Evolutionary conservation across 2,888 invertebrate species (phyloP).

Genomic region (Tipula lateralis): DNA sequence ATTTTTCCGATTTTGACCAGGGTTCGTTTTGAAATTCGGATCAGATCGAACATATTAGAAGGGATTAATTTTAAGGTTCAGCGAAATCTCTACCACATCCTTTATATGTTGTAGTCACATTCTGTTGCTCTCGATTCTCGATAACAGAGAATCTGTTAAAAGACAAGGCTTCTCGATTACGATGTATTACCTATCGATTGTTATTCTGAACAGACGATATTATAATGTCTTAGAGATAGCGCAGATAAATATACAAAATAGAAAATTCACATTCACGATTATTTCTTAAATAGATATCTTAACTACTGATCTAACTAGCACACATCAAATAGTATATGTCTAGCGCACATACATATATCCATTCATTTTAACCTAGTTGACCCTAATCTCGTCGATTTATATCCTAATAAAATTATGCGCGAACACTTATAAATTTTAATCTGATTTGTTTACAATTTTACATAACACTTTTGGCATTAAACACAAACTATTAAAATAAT

Average conservation of each 20-base stretch:
- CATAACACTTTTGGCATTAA: neutral
- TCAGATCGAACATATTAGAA: no score
- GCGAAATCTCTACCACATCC: no score
- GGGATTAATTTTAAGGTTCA: no score
- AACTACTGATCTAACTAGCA: neutral
- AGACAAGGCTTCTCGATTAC: no score
- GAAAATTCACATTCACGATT: neutral
- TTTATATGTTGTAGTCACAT: no score
- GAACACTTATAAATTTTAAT: neutral
- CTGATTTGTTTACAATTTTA: neutral
- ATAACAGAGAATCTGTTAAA: no score
- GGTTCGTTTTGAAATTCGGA: no score
- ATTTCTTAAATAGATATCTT: neutral
- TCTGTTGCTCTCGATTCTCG: no score
- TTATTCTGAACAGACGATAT: no score
- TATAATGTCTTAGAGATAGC: no score
- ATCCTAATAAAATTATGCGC: neutral
- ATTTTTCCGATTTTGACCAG: no score
- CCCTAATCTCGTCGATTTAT: neutral
- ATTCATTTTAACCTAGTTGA: neutral
- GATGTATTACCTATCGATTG: no score
- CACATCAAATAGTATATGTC: neutral
- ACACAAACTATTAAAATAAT: neutral
- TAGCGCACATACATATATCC: neutral
- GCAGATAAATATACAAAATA: neutral